A percentile compares a stretch with the other conserved stretches of the same genome.
These are phyloP conservation scores for Drosophila ezoana DNA, from an alignment of 2,888 invertebrate species.

Conservation along the genomic window DNA sequence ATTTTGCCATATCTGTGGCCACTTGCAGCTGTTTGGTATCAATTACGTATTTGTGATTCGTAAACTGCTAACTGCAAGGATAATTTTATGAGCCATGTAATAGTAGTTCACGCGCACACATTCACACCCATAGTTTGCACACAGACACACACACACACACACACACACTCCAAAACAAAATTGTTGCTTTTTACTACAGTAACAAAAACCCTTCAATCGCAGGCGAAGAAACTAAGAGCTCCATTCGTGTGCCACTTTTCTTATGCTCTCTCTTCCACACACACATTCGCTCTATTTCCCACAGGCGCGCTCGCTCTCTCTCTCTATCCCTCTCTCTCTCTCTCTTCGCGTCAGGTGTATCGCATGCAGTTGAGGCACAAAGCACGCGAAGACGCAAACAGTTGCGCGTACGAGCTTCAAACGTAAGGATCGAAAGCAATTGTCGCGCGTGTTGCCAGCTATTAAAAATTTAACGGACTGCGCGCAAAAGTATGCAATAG, in stretches of 20 bases:
- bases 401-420: conserved; percentile 74
- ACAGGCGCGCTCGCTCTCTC: conserved; percentile 1
- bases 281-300: background rate
- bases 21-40: conserved; percentile 17
- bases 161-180: conserved; percentile 29
- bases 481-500: conserved; percentile 58
- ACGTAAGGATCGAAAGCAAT: conserved; percentile 68
- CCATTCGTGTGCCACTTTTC: conserved; percentile 27
- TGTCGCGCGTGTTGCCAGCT: conserved; percentile 25
- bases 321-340: background rate
- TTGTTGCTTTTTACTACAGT: conserved; percentile 67
- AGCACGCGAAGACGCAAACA: conserved; percentile 45
- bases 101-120: conserved; percentile 16
- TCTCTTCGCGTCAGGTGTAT: conserved; percentile 33
- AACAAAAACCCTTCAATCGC: conserved; percentile 46
- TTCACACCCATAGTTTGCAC: background rate
- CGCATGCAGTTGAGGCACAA: conserved; percentile 36
- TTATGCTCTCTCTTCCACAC: conserved; percentile 14
- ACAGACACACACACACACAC: conserved; percentile 21
- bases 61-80: conserved; percentile 35
- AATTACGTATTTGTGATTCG: conserved; percentile 31
- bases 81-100: conserved; percentile 42
- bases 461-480: conserved; percentile 27
- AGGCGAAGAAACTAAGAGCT: conserved; percentile 53
- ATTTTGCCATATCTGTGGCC: background rate